Conservation (phyloP, 2,888 invertebrate species). For the Cerastoderma edule region DNA sequence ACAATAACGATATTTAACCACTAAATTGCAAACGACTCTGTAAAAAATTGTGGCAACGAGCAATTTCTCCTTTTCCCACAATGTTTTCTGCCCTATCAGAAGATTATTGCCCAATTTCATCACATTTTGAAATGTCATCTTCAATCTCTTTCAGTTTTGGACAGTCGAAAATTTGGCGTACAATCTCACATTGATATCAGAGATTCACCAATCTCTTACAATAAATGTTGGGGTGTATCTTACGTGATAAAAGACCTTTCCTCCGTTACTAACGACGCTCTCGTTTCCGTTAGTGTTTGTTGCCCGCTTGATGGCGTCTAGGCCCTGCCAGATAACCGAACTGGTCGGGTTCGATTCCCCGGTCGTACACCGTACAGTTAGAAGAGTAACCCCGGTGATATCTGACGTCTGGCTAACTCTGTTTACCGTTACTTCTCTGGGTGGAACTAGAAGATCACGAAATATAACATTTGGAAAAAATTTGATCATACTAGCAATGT, state of each 20-base stretch:
- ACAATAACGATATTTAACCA: too few relatives aligned
- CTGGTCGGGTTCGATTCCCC: slow-evolving; percentile 18
- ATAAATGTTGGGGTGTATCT: too few relatives aligned
- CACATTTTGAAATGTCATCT: too few relatives aligned
- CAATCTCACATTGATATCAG: too few relatives aligned
- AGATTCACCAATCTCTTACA: too few relatives aligned
- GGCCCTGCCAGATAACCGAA: neutral
- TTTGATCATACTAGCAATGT: neutral
- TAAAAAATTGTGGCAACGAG: too few relatives aligned
- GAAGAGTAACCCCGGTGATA: neutral
- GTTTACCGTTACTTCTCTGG: neutral
- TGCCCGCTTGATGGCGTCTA: slow-evolving; percentile 8
- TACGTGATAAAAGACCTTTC: slow-evolving; percentile 6
- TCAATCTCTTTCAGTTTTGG: too few relatives aligned
- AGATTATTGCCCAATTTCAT: too few relatives aligned
- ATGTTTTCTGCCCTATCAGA: too few relatives aligned
- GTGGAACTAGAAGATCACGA: slow-evolving; percentile 10
- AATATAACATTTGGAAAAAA: neutral
- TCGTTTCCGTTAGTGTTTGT: neutral
- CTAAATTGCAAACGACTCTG: too few relatives aligned
- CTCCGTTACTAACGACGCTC: neutral
- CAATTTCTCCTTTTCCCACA: too few relatives aligned
- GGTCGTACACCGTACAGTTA: neutral
- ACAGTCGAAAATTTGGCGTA: too few relatives aligned
- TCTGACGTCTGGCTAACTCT: neutral